These are phyloP conservation scores for Eidolon helvum DNA, from an alignment of 2,113 vertebrate genomes.

Conservation along the genomic window DNA sequence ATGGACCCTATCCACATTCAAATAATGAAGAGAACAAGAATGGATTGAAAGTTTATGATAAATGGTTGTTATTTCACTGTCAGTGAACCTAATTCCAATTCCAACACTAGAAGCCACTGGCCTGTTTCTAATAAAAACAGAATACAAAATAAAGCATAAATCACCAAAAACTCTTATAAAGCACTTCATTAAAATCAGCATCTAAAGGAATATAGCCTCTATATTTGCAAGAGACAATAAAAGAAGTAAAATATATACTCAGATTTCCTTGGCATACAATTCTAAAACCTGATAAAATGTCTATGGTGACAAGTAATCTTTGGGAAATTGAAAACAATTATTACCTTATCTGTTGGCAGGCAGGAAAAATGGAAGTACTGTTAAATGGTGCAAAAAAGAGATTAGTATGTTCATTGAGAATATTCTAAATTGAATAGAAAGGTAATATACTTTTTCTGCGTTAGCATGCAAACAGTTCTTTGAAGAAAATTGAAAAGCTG, in stretches of 20 bases:
- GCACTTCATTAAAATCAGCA: slow-evolving; percentile 42
- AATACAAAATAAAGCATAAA: slow-evolving; percentile 63
- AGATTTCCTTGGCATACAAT: not conserved
- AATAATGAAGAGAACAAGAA: slow-evolving; percentile 57
- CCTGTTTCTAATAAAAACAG: slow-evolving; percentile 70
- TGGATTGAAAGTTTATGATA: slow-evolving; percentile 54
- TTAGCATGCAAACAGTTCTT: not conserved
- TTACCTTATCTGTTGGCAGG: not conserved
- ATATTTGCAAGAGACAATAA: slow-evolving; percentile 32
- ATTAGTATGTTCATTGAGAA: not conserved
- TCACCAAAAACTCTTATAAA: slow-evolving; percentile 49
- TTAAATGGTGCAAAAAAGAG: not conserved
- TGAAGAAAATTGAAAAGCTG: not conserved
- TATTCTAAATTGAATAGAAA: not conserved
- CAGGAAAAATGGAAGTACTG: not conserved
- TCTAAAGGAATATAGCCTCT: not conserved
- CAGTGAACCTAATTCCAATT: slow-evolving; percentile 63
- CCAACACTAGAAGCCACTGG: slow-evolving; percentile 58
- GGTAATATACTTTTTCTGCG: not conserved
- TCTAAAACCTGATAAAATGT: slow-evolving; percentile 33
- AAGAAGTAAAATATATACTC: slow-evolving; percentile 22
- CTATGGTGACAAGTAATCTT: slow-evolving; percentile 18
- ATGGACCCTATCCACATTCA: slow-evolving; percentile 31
- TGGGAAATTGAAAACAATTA: slow-evolving; percentile 37
- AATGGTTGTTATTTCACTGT: slow-evolving; percentile 58